Evolutionary conservation across 2,797 vertebrate species (phyloP), one percentile per base, ranked within the genome.

Genomic region (Eurystomus glaucurus): DNA sequence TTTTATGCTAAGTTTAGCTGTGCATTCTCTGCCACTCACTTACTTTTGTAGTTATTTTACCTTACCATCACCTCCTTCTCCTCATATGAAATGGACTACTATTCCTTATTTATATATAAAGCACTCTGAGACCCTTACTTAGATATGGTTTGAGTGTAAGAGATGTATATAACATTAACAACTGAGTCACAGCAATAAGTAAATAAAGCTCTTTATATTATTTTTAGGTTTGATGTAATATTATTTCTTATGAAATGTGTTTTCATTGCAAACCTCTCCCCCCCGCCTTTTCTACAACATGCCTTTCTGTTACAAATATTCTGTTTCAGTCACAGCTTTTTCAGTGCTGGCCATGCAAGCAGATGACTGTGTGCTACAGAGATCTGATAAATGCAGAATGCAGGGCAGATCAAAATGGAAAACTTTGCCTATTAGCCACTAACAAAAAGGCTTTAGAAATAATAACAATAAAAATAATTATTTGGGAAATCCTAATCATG

Each of bases 181-280:
- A 79, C 23, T 66, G 60, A 71, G 31, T 62, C 66, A 70, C 58
- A 82, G 46, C 57, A 62, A 23, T 9, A 64, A 9, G 23, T 64
- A 92, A 94, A 91, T 52, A 87, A 86, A 61, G 16, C 4, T 45
- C 3, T 54, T 72, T 31, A 25, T 78, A 85, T 54, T 76, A 68
- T 68, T 88, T 85, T 83, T 57, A 69, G 45, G 55, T 43, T 76
- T 69, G 82, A 79, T 28, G 25, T 16, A 85, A 46, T 60, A 77
- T 41, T 64, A 51, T 69, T 78, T 90, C 46, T 79, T 35, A 12
- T 39, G 64, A 91, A 87, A 74, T 11, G 10, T 66, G 41, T 50
- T 96, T 94, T 60, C 31, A 26, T n/a, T 19, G 17, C 60, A 54
- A 35, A 35, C 23, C 12, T 62, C 37, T 70, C 21, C 20, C 19